These are phyloP conservation scores for Tubulanus polymorphus DNA, from an alignment of 2,888 invertebrate genomes.

Conservation along the genomic window DNA sequence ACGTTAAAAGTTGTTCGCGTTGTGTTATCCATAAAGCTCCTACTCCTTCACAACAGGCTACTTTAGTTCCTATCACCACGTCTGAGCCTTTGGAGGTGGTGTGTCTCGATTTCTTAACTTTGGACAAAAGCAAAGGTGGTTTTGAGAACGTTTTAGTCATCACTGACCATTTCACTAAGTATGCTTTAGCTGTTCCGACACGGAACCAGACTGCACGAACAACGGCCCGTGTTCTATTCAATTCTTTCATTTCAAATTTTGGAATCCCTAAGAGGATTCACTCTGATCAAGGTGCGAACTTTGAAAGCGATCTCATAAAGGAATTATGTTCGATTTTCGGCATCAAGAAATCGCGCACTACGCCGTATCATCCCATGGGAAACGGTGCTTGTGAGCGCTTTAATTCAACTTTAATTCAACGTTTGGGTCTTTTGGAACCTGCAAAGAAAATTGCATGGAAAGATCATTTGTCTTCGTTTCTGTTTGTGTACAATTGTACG, in stretches of 20 bases:
- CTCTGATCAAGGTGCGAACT: conserved; percentile 15
- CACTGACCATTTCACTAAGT: conserved; percentile 19
- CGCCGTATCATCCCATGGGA: conserved; percentile 13
- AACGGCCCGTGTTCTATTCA: conserved; percentile 16
- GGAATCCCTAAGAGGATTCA: conserved; percentile 16
- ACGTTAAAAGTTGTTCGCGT: neutral
- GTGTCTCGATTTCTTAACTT: conserved; percentile 15
- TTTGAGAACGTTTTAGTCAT: conserved; percentile 17
- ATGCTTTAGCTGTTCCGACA: conserved; percentile 16
- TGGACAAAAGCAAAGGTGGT: conserved; percentile 14
- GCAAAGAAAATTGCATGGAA: conserved; percentile 14
- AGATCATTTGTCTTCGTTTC: conserved; percentile 5
- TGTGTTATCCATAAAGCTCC: neutral
- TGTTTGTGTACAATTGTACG: conserved; percentile 16
- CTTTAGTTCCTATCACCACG: conserved; percentile 7
- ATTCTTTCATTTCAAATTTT: conserved; percentile 16
- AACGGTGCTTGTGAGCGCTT: conserved; percentile 14
- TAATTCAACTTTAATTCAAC: conserved; percentile 15
- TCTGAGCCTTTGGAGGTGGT: conserved; percentile 16
- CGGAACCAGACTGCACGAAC: conserved; percentile 15
- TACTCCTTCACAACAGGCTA: neutral
- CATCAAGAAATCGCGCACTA: conserved; percentile 12
- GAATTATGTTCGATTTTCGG: conserved; percentile 15
- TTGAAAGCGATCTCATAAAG: conserved; percentile 13
- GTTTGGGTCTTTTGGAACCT: conserved; percentile 14